These are phyloP conservation scores for Apus apus DNA, from an alignment of 2,113 vertebrate species.

Conservation along the genomic window DNA sequence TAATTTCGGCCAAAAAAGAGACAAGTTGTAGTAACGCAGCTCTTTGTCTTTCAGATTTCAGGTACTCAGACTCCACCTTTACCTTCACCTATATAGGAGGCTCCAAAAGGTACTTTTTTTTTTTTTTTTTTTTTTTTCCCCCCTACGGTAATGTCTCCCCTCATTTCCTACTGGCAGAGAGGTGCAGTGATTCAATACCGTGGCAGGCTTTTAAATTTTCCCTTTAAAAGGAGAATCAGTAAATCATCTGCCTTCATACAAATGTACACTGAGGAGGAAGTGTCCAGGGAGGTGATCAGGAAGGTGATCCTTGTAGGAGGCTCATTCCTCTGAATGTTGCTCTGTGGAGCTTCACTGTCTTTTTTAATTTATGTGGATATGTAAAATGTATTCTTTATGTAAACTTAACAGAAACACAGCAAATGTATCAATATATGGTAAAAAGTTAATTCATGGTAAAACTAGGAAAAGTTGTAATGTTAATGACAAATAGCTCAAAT, in stretches of 20 bases:
- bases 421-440: background rate
- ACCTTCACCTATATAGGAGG: constrained; percentile 88
- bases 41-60: constrained; percentile 85
- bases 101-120: constrained; percentile 84
- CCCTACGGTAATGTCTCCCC: background rate
- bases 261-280: background rate
- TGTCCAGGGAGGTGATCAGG: background rate
- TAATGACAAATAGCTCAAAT: background rate
- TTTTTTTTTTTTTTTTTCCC: background rate
- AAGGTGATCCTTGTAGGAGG: background rate
- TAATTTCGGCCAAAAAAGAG: background rate
- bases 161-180: constrained; percentile 52
- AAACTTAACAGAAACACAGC: background rate
- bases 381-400: background rate
- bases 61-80: constrained; percentile 89
- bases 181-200: background rate
- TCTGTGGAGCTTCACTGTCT: background rate
- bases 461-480: background rate
- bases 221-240: background rate
- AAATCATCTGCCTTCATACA: background rate
- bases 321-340: background rate
- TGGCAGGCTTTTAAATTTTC: background rate
- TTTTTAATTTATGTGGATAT: background rate
- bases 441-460: background rate
- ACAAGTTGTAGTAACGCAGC: background rate